Conservation (phyloP, 2,888 invertebrate species). For the Charanyca ferruginea region DNA sequence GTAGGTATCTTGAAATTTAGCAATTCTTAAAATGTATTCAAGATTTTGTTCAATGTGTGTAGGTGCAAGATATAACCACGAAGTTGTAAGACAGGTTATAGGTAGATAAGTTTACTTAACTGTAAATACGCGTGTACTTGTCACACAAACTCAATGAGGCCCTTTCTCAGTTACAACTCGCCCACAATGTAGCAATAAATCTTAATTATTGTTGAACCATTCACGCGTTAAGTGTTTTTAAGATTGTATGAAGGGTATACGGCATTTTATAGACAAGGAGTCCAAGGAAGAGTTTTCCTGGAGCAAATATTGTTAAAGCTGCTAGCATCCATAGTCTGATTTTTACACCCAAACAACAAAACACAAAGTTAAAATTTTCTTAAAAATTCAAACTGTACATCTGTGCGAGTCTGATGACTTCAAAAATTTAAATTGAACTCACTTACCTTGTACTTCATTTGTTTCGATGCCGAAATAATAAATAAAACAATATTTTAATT, state of each 20-base stretch:
- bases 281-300: background rate
- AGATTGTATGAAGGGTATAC: conserved; percentile 13
- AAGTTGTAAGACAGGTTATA: conserved; percentile 62
- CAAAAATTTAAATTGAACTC: conserved; percentile 32
- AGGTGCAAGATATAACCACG: conserved; percentile 37
- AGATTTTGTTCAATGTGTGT: conserved; percentile 45
- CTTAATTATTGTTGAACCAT: conserved; percentile 16
- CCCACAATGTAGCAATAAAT: conserved; percentile 26
- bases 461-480: conserved; percentile 58
- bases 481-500: conserved; percentile 71
- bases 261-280: conserved; percentile 1
- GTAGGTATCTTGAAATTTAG: background rate
- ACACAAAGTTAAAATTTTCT: conserved; percentile 18
- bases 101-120: conserved; percentile 63
- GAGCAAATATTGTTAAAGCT: conserved; percentile 5
- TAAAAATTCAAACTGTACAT: conserved; percentile 24
- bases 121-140: conserved; percentile 47
- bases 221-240: conserved; percentile 21
- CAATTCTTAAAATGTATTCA: conserved; percentile 18
- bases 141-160: conserved; percentile 21
- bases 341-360: conserved; percentile 38
- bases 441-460: conserved; percentile 75
- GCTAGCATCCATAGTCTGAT: conserved; percentile 4
- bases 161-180: conserved; percentile 29
- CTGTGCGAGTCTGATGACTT: conserved; percentile 34